Base-by-base conservation (phyloP, 1,140 invertebrate genomes). In the Glossosoma conforme region DNA sequence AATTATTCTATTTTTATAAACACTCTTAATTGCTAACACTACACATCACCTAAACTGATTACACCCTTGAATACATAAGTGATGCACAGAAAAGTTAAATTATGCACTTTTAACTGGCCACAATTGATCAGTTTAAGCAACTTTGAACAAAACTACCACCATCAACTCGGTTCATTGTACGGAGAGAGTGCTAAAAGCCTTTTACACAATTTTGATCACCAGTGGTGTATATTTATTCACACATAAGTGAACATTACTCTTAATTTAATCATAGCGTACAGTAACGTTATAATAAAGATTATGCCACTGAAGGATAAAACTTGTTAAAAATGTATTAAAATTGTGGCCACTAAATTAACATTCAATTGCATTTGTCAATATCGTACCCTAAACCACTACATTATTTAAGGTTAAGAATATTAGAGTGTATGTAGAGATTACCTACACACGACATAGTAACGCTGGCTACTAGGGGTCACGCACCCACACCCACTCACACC, bases 1-100 rank as follows among this genome's bases (percentile, higher is more conserved):
- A n/a, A 45, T 35, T 13, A 45, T 36, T 45, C 44, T 45, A 45
- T 45, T 45, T 20, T 17, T 14, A 21, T 45, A 44, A 24, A 44
- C 44, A 25, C 42, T 45, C 24, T n/a, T n/a, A n/a, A 35, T 19
- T 33, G 36, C 44, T 45, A 45, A 45, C 44, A 45, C 44, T 45
- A 45, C 44, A 45, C 44, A 45, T 45, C 44, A 45, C 44, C 44
- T 45, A 45, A 45, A 44, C 11, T 14, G 14, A 45, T 14, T 44
- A 45, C 44, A 45, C 44, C 22, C 28, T 17, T 35, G 36, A 36
- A 30, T 22, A 21, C 14, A 30, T 14, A 35, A 45, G 21, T 24
- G 28, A 11, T 25, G 24, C 25, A 28, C 21, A 25, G 24, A 42
- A 20, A 42, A 20, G n/a, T n/a, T n/a, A n/a, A 15, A 24, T n/a